Base-by-base conservation (phyloP, 2,797 vertebrate genomes). In the Parotocinclus haroldoi region DNA sequence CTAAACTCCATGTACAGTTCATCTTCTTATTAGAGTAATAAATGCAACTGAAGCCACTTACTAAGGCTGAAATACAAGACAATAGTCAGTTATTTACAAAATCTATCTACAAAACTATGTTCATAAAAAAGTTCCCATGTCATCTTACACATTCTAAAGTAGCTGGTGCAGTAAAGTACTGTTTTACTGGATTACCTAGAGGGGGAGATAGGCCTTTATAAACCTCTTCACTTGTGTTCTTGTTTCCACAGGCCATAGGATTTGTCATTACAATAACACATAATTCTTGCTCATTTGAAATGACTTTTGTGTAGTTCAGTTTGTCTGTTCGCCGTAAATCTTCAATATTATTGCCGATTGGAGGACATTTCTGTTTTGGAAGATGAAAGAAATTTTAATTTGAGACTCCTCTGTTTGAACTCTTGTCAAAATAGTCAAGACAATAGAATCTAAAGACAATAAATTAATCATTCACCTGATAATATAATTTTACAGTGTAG, bases 1-100 rank as follows among this genome's bases (percentile, higher is more conserved):
- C 7, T 44, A 69, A 65, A 10, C 36, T 62, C 88, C 88, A 89
- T 72, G 84, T 82, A 51, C 86, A 89, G 51, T 81, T 75, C 4
- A 60, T 48, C 18, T 13, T 10, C 0, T 55, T 7, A 3, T 4
- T 0, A 0, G 0, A 0, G 17, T 51, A 10, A n/a, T 67, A 0
- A 0, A 67, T 0, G 59, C 85, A 89, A 13, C 9, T 78, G 58
- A 86, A 80, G 61, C 86, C 74, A 0, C 55, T 57, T 70, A 85
- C 75, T 58, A 86, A 3, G 3, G 74, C 2, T 66, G 10, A 0
- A 49, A n/a, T 0, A 45, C 11, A 1, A 40, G 13, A 68, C 57
- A 51, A 27, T 46, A 45, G 10, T 75, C 46, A 63, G 11, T 49
- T 1, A 3, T 11, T 42, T 2, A 27, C 27, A 27, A 27, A n/a